Base-by-base conservation (phyloP, 2,797 vertebrate species). In the Gastrophryne carolinensis region DNA sequence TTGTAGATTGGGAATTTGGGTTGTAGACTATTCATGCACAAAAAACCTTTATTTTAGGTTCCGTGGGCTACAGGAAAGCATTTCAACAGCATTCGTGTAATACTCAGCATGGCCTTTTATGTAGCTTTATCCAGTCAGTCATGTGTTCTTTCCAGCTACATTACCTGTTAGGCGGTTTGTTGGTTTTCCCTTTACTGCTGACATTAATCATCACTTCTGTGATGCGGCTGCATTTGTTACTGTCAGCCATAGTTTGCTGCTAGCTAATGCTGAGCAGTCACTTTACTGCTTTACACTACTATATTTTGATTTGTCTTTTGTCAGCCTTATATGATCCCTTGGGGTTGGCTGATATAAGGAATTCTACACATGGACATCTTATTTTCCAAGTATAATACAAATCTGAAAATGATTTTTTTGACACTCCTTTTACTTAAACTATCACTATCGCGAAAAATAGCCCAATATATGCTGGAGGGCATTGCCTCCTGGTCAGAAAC, bases 211-310 rank as follows among this genome's bases (percentile, higher is more conserved):
- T 72, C 41, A 49, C 39, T 26, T 32, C 30, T 52, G 24, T 57
- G 53, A 65, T 37, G 12, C 13, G 67, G 19, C 61, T 24, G n/a
- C 60, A 72, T 66, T 72, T 72, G 68, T 72, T 72, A 65, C 61
- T 58, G 75, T 72, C 75, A 50, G 67, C 50, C 65, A 15, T 24
- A 70, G 60, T 29, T 50, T 50, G 39, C 61, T 52, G 50, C 60
- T 58, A 23, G 52, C 24, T 65, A 65, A 58, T 78, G 75, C 75
- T 78, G 75, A 78, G 61, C 52, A 72, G 75, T 72, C 67, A 72
- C 67, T 65, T 72, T 58, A 78, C 50, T 58, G 52, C 35, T 65
- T 78, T 78, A 60, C 67, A 13, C 52, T 65, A 61, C 68, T 65
- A 72, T 78, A 78, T 78, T 72, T 58, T 72, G 52, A 65, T 69